These are phyloP conservation scores for Microcebus ravelobensis DNA, from an alignment of 2,113 vertebrate genomes.

Conservation along the genomic window DNA sequence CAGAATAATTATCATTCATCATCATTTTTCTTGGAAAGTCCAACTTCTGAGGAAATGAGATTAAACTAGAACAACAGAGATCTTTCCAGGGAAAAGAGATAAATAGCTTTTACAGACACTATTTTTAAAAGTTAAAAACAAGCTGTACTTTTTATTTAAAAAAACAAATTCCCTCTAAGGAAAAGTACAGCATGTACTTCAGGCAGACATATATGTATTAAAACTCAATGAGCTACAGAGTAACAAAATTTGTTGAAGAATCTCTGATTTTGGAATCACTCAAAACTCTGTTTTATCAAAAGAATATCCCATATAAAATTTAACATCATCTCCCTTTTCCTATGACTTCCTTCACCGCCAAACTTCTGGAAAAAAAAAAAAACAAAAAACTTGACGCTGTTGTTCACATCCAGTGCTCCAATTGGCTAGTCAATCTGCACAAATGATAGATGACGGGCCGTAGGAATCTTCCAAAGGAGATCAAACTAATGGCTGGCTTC, in stretches of 20 bases:
- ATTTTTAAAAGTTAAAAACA: constrained; percentile 43
- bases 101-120: constrained; percentile 35
- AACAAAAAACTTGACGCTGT: background rate
- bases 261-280: background rate
- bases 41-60: constrained; percentile 31
- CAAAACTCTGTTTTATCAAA: background rate
- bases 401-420: background rate
- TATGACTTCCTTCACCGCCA: background rate
- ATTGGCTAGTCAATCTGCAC: background rate
- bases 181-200: background rate
- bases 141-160: constrained; percentile 29
- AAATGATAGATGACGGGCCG: accelerated
- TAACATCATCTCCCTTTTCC: background rate
- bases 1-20: constrained; percentile 51
- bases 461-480: too few species aligned
- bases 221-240: background rate
- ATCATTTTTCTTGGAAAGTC: constrained; percentile 51
- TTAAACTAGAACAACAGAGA: constrained; percentile 48
- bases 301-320: background rate
- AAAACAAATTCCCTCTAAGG: background rate
- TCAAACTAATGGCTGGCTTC: background rate
- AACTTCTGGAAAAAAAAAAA: background rate
- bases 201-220: background rate
- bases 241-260: background rate
- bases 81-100: background rate